Conservation (phyloP, 2,113 vertebrate genomes). For the Zosterops lateralis region DNA sequence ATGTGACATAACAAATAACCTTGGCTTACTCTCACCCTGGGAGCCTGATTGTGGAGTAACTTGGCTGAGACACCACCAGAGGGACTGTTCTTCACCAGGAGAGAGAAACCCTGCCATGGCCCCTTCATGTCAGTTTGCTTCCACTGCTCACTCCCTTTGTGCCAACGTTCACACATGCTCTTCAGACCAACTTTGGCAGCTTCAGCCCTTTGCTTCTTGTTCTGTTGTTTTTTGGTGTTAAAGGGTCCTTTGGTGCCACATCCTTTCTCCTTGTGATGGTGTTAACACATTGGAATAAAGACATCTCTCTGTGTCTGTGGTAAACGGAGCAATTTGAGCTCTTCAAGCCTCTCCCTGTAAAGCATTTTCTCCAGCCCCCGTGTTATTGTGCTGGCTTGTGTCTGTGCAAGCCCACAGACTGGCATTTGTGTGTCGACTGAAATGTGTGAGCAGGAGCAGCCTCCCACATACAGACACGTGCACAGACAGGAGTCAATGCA, state of each 20-base stretch:
- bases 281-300: background rate
- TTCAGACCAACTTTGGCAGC: background rate
- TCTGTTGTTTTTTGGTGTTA: background rate
- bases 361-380: background rate
- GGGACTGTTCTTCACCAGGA: background rate
- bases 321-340: background rate
- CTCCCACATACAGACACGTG: background rate
- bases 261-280: background rate
- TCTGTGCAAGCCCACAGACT: background rate
- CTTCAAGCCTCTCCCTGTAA: background rate
- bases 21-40: background rate
- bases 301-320: background rate
- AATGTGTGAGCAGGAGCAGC: background rate
- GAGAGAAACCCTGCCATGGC: background rate
- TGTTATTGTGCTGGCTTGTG: background rate
- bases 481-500: background rate
- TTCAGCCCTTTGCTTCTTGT: background rate
- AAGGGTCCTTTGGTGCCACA: background rate
- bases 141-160: background rate
- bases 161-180: rapidly evolving
- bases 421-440: background rate
- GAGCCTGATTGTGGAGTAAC: background rate
- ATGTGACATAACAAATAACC: background rate
- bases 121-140: background rate
- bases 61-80: background rate